These are phyloP conservation scores for Zoanthus sociatus DNA, from an alignment of 92 coral and sea anemone species.

Conservation along the genomic window DNA sequence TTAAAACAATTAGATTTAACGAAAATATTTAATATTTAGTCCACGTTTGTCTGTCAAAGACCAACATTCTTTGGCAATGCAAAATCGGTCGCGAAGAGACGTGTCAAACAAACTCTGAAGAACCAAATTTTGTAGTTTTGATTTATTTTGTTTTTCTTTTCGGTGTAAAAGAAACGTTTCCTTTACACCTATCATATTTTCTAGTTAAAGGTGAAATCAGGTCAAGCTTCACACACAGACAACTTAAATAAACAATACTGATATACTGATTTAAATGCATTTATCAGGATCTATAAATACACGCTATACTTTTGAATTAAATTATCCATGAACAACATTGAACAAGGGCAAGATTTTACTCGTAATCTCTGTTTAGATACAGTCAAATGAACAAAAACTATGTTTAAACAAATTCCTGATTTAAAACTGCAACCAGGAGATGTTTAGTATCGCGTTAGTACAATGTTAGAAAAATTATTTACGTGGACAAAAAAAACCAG, in stretches of 20 bases:
- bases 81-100: not conserved
- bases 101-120: not conserved
- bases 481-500: not conserved
- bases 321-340: not conserved
- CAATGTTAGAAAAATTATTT: not conserved
- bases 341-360: not conserved
- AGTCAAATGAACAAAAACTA: not conserved
- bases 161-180: not conserved
- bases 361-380: not conserved
- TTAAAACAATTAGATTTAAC: not conserved
- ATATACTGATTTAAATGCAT: no score
- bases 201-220: not conserved
- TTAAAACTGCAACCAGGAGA: not conserved
- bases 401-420: not conserved
- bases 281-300: not conserved
- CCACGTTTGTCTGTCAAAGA: not conserved
- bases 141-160: not conserved
- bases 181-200: not conserved
- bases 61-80: not conserved
- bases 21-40: not conserved
- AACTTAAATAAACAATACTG: not conserved
- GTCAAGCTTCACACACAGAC: not conserved
- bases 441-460: not conserved
- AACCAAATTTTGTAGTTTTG: not conserved
- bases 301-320: not conserved